These are phyloP conservation scores for Cecropterus lyciades DNA, from an alignment of 1,140 invertebrate species.

Conservation along the genomic window DNA sequence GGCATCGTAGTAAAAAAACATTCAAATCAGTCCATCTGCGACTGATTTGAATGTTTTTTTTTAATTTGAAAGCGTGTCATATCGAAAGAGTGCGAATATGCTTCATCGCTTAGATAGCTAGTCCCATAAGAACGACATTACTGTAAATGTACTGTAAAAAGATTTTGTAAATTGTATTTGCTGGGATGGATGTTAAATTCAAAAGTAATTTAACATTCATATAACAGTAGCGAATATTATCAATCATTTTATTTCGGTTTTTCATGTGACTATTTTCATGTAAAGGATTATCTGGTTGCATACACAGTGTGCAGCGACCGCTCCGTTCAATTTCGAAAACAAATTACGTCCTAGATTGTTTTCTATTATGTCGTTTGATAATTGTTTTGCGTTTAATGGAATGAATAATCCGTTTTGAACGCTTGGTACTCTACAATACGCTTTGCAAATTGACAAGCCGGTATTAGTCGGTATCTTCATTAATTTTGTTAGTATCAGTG, in stretches of 20 bases:
- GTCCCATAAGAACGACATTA: too few species aligned
- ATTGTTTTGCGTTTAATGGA: slow-evolving; percentile 41
- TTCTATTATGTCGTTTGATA: slow-evolving; percentile 44
- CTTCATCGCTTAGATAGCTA: too few species aligned
- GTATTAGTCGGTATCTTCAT: slow-evolving; percentile 5
- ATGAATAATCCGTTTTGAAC: slow-evolving; percentile 25
- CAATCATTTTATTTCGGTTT: slow-evolving; percentile 35
- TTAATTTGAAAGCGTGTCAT: too few species aligned
- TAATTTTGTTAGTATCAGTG: slow-evolving; percentile 13
- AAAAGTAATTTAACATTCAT: too few species aligned
- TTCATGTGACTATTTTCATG: slow-evolving; percentile 43
- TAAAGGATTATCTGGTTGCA: slow-evolving; percentile 40
- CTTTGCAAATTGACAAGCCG: slow-evolving; percentile 22
- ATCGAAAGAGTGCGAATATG: too few species aligned
- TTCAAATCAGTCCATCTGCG: too few species aligned
- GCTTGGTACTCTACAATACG: slow-evolving; percentile 14
- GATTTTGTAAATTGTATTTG: too few species aligned
- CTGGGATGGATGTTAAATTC: too few species aligned
- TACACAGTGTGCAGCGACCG: slow-evolving; percentile 30
- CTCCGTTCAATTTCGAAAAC: slow-evolving; percentile 44
- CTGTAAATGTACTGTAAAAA: too few species aligned
- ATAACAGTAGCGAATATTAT: background rate
- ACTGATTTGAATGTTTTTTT: too few species aligned
- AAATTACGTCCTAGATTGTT: slow-evolving; percentile 48
- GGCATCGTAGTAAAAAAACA: too few species aligned